Evolutionary conservation across 2,888 invertebrate genomes (phyloP).

Genomic region (Mimumesa dahlbomi): DNA sequence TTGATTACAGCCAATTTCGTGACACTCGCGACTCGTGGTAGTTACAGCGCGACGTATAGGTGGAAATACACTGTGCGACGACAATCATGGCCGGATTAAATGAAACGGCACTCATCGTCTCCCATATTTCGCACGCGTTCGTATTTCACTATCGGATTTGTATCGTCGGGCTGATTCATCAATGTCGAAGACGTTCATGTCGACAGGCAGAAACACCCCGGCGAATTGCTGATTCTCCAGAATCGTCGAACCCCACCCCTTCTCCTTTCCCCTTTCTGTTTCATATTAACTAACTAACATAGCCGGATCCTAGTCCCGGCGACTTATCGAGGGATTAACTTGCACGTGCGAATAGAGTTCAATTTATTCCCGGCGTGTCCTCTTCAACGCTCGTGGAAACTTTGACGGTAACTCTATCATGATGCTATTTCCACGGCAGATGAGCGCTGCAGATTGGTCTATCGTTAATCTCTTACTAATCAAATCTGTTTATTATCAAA

Average conservation of each 20-base stretch:
- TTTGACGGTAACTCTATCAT: slow-evolving; percentile 42
- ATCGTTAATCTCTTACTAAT: slow-evolving; percentile 36
- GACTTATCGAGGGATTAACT: slow-evolving; percentile 53
- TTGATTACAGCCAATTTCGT: slow-evolving; percentile 68
- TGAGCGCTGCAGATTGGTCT: slow-evolving; percentile 42
- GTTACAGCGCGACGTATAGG: slow-evolving; percentile 11
- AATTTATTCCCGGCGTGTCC: slow-evolving; percentile 23
- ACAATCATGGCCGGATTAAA: not conserved
- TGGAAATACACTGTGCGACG: too few relatives aligned
- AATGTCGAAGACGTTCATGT: slow-evolving; percentile 31
- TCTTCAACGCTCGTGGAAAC: slow-evolving; percentile 43
- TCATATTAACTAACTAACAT: slow-evolving; percentile 41
- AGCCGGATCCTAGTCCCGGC: slow-evolving; percentile 25
- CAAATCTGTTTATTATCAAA: slow-evolving; percentile 21
- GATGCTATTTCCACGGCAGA: slow-evolving; percentile 21
- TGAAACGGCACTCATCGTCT: not conserved
- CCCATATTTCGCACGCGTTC: not conserved
- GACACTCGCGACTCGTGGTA: slow-evolving; percentile 58
- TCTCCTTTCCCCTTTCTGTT: slow-evolving; percentile 40
- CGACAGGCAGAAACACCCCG: slow-evolving; percentile 8
- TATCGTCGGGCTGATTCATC: slow-evolving; percentile 32
- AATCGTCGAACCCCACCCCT: too few relatives aligned
- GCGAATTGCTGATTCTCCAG: slow-evolving; percentile 40
- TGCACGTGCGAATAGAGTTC: slow-evolving; percentile 28
- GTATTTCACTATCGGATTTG: slow-evolving; percentile 30